Base-by-base conservation (phyloP, 23 tunicate species). In the Styela plicata region DNA sequence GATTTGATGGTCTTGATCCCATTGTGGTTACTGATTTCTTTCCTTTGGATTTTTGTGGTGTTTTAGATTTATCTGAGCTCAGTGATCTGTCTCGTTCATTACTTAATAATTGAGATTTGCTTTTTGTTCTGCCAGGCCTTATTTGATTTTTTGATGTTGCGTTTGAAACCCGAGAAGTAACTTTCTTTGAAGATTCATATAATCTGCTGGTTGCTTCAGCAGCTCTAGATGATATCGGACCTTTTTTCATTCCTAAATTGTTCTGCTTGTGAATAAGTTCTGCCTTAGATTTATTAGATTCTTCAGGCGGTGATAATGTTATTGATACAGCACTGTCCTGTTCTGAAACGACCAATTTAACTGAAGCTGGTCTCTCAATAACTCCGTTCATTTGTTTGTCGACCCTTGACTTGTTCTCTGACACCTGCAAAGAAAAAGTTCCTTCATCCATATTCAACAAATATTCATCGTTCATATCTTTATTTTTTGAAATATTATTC, bases 321-420 rank as follows among this genome's bases (percentile, higher is more conserved):
- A 89, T 89, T 73, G 73, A 79, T 2, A 89, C 82, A 35, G 94
- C 94, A 16, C 52, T 83, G 74, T 89, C 94, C 28, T 89, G 94
- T 2, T 84, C 94, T 25, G 94, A 79, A 26, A 89, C 94, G 79
- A 61, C 73, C 70, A 89, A 67, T 26, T 64, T 74, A 28, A 89
- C 69, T 36, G 88, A 84, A 2, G 52, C 69, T 31, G 88, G 88
- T 67, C 22, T 80, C 31, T 80, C 84, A 62, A n/a, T n/a, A 44
- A 44, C 7, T 26, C 16, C 7, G 21, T 52, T 34, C 27, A 52
- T 23, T 66, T 26, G 31, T 66, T 66, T 66, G 70, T 66, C 57
- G 10, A 44, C 57, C 7, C 57, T 44, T 44, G 57, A 44, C 13
- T 5, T 44, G 7, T 44, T 44, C 7, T 44, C 57, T 5, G 57